Conservation (phyloP, 2,113 vertebrate species). For the Phylloscopus whistleri region DNA sequence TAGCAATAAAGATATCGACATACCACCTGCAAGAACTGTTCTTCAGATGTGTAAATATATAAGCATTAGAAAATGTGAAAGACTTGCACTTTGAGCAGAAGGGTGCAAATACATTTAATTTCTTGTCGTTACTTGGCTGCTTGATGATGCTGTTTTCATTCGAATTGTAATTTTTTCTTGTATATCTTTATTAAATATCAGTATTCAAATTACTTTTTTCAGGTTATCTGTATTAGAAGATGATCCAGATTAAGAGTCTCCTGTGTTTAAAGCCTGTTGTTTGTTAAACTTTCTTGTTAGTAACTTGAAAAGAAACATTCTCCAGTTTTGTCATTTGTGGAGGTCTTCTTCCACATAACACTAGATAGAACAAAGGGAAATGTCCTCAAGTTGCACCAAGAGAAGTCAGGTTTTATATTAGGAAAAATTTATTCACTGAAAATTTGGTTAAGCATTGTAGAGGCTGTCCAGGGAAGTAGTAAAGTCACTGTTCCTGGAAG, state of each 20-base stretch:
- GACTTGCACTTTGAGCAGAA: neutral
- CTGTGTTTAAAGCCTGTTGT: neutral
- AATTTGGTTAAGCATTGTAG: neutral
- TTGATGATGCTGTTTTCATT: neutral
- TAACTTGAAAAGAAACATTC: neutral
- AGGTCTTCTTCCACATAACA: rapidly evolving
- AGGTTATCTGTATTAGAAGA: neutral
- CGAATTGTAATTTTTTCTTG: neutral
- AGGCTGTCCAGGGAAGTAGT: neutral
- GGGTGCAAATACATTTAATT: neutral
- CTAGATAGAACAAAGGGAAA: neutral
- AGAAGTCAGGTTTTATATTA: neutral
- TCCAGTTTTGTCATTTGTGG: rapidly evolving
- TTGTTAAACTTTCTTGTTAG: neutral
- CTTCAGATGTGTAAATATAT: neutral
- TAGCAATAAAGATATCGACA: slow-evolving; percentile 18
- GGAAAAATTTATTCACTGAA: neutral
- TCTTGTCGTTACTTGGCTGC: neutral
- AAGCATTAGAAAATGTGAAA: neutral
- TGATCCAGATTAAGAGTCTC: neutral
- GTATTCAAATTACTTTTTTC: neutral
- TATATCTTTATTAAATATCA: neutral
- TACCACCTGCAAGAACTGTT: slow-evolving; percentile 4
- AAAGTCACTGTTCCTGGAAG: neutral
- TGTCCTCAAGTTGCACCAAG: neutral